Evolutionary conservation across 2,113 vertebrate species (phyloP).

Genomic region (Hemicordylus capensis): DNA sequence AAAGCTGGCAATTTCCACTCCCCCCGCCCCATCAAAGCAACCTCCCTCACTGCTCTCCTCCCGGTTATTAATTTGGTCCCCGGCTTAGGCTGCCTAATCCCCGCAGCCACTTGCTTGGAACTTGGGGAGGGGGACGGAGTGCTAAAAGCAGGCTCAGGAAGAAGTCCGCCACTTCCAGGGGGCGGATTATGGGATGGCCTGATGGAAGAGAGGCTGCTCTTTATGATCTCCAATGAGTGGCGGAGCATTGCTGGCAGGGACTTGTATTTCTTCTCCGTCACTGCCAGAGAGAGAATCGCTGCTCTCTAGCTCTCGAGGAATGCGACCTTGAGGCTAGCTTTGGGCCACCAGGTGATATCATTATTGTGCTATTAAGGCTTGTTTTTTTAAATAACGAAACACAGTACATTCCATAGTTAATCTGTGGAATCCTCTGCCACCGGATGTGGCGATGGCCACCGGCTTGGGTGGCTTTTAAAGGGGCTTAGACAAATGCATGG

Average conservation of each 20-base stretch:
- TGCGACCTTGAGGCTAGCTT: background rate
- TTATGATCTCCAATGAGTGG: background rate
- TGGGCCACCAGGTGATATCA: too few species aligned
- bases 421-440: too few species aligned
- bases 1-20: constrained; percentile 42
- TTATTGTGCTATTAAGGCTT: too few species aligned
- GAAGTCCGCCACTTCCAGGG: background rate
- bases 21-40: constrained; percentile 44
- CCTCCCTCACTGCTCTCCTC: constrained; percentile 32
- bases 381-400: too few species aligned
- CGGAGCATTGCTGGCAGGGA: background rate
- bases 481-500: too few species aligned
- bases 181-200: background rate
- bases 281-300: background rate
- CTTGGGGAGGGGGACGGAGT: background rate
- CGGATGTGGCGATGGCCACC: too few species aligned
- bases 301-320: background rate
- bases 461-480: too few species aligned
- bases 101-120: constrained; percentile 26
- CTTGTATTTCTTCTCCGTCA: background rate
- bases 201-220: background rate
- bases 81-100: constrained; percentile 57
- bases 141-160: constrained; percentile 19
- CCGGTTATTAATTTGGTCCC: constrained; percentile 59
- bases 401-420: too few species aligned